Percentiles rank a stretch among this genome's conserved stretches.
These are phyloP conservation scores for Hypena proboscidalis DNA, from an alignment of 2,888 invertebrate species.

Conservation along the genomic window DNA sequence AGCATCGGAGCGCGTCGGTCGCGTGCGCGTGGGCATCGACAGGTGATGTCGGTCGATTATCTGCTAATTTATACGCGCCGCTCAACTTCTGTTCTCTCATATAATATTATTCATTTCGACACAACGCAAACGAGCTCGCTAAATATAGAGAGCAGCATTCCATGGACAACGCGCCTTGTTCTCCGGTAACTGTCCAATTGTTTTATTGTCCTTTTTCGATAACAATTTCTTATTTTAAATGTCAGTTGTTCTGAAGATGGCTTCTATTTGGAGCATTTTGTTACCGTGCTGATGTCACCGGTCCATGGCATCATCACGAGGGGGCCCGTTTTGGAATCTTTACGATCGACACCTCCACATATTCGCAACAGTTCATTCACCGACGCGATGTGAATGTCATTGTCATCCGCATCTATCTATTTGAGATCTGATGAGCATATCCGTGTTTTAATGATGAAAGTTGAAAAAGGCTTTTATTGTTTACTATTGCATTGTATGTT, in stretches of 20 bases:
- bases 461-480: constrained; percentile 16
- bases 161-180: constrained; percentile 65
- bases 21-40: constrained; percentile 68
- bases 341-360: constrained; percentile 82
- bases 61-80: constrained; percentile 77
- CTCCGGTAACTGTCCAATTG: constrained; percentile 66
- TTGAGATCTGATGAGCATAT: constrained; percentile 47
- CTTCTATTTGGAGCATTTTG: constrained; percentile 64
- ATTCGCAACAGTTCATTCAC: constrained; percentile 77
- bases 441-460: constrained; percentile 41
- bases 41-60: constrained; percentile 77
- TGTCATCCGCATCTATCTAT: constrained; percentile 67
- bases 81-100: constrained; percentile 77
- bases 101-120: constrained; percentile 76
- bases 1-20: constrained; percentile 43
- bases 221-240: constrained; percentile 69
- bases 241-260: constrained; percentile 53
- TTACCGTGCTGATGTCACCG: constrained; percentile 75
- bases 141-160: constrained; percentile 78
- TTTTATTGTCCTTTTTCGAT: constrained; percentile 70
- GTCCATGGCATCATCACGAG: constrained; percentile 64
- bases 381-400: constrained; percentile 67
- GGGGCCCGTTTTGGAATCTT: constrained; percentile 77
- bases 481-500: constrained; percentile 3
- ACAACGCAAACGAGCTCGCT: constrained; percentile 75